Evolutionary conservation across 2,113 vertebrate species (phyloP).

Genomic region (Camelus bactrianus): DNA sequence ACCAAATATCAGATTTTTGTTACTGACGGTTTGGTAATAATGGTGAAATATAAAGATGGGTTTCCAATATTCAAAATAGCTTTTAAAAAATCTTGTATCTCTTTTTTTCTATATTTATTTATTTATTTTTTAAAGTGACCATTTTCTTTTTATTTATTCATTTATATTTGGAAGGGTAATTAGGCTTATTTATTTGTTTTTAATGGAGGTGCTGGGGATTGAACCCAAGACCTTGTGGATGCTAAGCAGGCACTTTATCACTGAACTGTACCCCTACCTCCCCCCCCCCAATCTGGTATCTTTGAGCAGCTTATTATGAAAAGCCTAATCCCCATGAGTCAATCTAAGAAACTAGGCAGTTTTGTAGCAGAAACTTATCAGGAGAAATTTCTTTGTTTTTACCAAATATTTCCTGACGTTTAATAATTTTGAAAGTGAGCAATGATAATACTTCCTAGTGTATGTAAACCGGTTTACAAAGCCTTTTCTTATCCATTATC

Average conservation of each 20-base stretch:
- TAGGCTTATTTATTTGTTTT: too few species aligned
- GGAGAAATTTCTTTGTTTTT: neutral
- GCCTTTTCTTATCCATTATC: neutral
- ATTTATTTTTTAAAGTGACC: too few species aligned
- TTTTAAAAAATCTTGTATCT: neutral
- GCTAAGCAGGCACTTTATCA: too few species aligned
- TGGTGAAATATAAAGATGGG: neutral
- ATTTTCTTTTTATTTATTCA: too few species aligned
- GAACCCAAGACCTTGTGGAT: too few species aligned
- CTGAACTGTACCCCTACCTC: too few species aligned
- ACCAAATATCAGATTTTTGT: neutral
- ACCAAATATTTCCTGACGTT: neutral
- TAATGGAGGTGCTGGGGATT: too few species aligned
- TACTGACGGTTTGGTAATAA: neutral
- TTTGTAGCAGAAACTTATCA: neutral
- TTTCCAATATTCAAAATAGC: constrained; percentile 11
- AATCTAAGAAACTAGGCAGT: neutral
- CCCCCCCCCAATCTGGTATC: neutral
- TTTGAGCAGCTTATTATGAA: neutral
- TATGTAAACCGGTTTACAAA: constrained; percentile 3
- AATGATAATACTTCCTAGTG: neutral
- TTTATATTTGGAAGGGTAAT: too few species aligned
- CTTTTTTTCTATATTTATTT: too few species aligned
- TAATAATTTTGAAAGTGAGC: neutral
- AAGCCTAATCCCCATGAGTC: neutral